phyloP scores from a whole-genome alignment of 1,140 invertebrate species.

The Drosophila bifasciata region DNA sequence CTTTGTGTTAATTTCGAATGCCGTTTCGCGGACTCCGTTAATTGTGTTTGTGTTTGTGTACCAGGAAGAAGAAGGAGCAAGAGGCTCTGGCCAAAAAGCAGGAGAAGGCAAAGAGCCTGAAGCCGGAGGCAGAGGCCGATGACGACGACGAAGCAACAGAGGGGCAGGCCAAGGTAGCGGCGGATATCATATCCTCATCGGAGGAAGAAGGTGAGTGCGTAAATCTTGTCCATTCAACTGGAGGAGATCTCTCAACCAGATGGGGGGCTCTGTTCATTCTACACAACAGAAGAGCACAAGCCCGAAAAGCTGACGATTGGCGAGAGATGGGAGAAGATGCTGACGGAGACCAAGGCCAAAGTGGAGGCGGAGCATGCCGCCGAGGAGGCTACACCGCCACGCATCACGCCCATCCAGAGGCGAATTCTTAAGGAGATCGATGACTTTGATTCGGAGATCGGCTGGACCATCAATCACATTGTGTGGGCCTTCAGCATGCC shows the following conservation, averaged over 20 bases:
- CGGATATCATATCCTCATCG: constrained; percentile 58
- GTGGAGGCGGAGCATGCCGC: constrained; percentile 64
- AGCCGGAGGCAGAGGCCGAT: constrained; percentile 28
- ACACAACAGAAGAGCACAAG: constrained; percentile 42
- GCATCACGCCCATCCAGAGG: constrained; percentile 64
- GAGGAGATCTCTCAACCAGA: too few species aligned
- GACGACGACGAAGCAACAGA: constrained; percentile 43
- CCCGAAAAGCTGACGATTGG: constrained; percentile 69
- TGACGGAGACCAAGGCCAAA: constrained; percentile 72
- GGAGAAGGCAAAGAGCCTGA: constrained; percentile 37
- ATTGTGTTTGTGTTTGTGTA: constrained; percentile 65
- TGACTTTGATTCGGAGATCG: constrained; percentile 67
- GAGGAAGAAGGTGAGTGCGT: constrained; percentile 67
- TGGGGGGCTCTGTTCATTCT: too few species aligned
- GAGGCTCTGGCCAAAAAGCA: constrained; percentile 59
- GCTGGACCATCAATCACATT: constrained; percentile 87
- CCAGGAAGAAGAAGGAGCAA: constrained; percentile 58
- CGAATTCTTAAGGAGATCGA: constrained; percentile 68
- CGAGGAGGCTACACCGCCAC: constrained; percentile 58
- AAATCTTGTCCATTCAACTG: neutral
- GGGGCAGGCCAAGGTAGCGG: constrained; percentile 12
- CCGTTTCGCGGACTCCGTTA: constrained; percentile 51
- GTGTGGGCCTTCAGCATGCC: constrained; percentile 88
- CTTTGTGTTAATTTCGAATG: constrained; percentile 78
- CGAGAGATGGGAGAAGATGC: constrained; percentile 76